phyloP scores from a whole-genome alignment of 1,140 invertebrate species.

The Venustaconcha ellipsiformis region DNA sequence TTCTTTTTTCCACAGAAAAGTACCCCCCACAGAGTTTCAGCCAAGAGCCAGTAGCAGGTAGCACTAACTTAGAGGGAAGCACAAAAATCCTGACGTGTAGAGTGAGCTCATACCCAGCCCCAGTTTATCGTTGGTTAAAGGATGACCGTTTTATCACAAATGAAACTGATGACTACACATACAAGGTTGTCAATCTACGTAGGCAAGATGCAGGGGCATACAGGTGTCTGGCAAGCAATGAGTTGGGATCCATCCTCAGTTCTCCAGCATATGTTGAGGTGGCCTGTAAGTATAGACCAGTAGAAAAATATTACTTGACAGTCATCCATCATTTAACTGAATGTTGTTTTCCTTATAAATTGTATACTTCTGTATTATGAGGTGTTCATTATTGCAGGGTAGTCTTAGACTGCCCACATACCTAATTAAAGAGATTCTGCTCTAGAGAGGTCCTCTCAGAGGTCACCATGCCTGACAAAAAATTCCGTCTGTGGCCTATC shows the following conservation, averaged over 20 bases:
- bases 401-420: too few relatives aligned
- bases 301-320: too few relatives aligned
- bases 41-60: background rate
- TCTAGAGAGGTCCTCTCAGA: too few relatives aligned
- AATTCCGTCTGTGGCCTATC: too few relatives aligned
- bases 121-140: conserved; percentile 25
- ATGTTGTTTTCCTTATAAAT: too few relatives aligned
- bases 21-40: conserved; percentile 22
- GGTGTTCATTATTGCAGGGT: too few relatives aligned
- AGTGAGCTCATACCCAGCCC: conserved; percentile 7
- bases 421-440: too few relatives aligned
- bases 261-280: conserved; percentile 14
- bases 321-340: too few relatives aligned
- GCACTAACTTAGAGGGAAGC: background rate
- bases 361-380: too few relatives aligned
- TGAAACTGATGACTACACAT: conserved; percentile 5
- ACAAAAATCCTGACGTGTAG: conserved; percentile 23
- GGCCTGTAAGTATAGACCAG: conserved; percentile 16
- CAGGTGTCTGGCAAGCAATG: conserved; percentile 21
- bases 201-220: conserved; percentile 18
- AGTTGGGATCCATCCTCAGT: conserved; percentile 20
- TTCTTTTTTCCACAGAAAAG: background rate
- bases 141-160: conserved; percentile 17
- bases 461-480: too few relatives aligned
- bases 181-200: background rate